Percentiles rank a stretch among this genome's conserved stretches.
Evolutionary conservation across 2,113 vertebrate genomes (phyloP).

Genomic region (Nipponia nippon): DNA sequence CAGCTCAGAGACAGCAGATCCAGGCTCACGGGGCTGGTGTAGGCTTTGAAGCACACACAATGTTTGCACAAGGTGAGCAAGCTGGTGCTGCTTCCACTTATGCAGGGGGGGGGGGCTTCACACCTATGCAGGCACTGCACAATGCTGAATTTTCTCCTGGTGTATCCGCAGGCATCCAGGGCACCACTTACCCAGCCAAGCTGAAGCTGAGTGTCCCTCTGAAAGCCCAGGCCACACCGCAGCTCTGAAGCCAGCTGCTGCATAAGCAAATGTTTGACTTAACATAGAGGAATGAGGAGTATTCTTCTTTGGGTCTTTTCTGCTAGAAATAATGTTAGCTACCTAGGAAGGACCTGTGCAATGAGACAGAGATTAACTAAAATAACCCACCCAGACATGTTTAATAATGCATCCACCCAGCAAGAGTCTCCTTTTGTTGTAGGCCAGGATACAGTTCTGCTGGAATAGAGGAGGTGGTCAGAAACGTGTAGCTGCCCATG

Average conservation of each 20-base stretch:
- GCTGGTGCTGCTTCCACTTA: background rate
- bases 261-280: background rate
- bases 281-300: background rate
- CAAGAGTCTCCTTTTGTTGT: background rate
- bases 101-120: background rate
- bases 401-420: background rate
- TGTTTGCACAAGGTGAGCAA: background rate
- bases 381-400: background rate
- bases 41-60: background rate
- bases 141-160: background rate
- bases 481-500: background rate
- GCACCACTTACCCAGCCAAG: background rate
- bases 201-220: background rate
- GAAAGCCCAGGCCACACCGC: background rate
- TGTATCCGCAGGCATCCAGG: background rate
- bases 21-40: background rate
- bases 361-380: background rate
- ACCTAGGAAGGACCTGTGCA: background rate
- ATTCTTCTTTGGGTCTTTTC: background rate
- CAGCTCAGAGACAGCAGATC: background rate
- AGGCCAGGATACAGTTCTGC: background rate
- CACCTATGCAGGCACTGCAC: background rate
- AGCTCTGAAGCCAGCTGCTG: background rate
- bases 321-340: background rate
- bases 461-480: background rate